Evolutionary conservation across 1,140 invertebrate genomes (phyloP), one percentile per base, ranked within the genome.

Genomic region (Aphelenchoides besseyi): DNA sequence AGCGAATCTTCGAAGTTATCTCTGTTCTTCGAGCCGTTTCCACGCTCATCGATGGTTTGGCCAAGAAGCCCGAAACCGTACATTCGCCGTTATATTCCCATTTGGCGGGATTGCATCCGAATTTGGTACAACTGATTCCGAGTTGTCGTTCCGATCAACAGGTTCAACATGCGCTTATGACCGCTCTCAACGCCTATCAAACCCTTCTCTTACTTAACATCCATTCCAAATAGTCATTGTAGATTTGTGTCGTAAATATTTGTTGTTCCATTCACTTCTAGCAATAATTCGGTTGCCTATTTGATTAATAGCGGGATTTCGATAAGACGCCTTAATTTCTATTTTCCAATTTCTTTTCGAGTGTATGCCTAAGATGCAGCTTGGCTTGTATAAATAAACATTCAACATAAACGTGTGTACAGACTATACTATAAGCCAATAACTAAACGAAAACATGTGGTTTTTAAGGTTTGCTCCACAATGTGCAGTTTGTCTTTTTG

Each of bases 1-100:
- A 79, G 41, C 73, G 78, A 12, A 77, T 80, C n/a, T 75, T 79
- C 33, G 78, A 80, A 75, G 68, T 80, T 16, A 77, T 77, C 33
- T 81, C 79, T 26, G 78, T 81, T 1, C 67, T 82, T 0, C 61
- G 74, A 16, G 78, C 78, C 3, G 69, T 80, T 12, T 74, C 78
- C 16, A 74, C 79, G 8, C 69, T 80, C 16, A 80, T 80, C 52
- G 80, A 79, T 59, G 79, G 78, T 3, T 54, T 80, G n/a, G 37
- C 79, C 29, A 75, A 70, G 55, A 68, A 70, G 8, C 62, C 48
- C 2, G 48, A 68, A 16, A 32, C 70, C 16, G 63, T 70, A 63
- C 28, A 35, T 41, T 53, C 75, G 3, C 70, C 76, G 16, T 68
- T 81, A 12, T 81, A 81, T 67, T 73, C 76, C 1, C 80, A 81